Evolutionary conservation across 2,888 invertebrate genomes (phyloP).

Genomic region (Eulithis prunata): DNA sequence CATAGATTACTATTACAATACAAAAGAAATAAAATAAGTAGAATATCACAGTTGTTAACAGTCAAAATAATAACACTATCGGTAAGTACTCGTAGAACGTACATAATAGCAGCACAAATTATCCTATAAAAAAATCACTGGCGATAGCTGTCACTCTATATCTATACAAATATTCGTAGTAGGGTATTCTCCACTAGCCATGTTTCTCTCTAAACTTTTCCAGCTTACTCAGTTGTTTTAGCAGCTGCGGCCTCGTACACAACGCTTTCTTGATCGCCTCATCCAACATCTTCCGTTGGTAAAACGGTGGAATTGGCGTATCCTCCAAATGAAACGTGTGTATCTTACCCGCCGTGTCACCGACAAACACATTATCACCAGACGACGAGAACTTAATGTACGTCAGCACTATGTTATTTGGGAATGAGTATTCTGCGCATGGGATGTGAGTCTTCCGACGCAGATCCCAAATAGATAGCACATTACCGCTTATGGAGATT

Average conservation of each 20-base stretch:
- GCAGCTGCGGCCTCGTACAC: slow-evolving; percentile 85
- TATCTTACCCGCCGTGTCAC: slow-evolving; percentile 87
- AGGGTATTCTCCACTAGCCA: background rate
- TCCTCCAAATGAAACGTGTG: slow-evolving; percentile 89
- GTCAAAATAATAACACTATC: background rate
- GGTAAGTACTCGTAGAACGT: background rate
- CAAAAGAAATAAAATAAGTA: slow-evolving; percentile 13
- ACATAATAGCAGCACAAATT: background rate
- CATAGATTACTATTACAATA: slow-evolving; percentile 23
- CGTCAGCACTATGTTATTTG: slow-evolving; percentile 73
- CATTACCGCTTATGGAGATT: slow-evolving; percentile 86
- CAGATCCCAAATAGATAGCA: slow-evolving; percentile 91
- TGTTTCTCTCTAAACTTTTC: slow-evolving; percentile 58
- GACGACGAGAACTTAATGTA: slow-evolving; percentile 86
- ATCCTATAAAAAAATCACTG: background rate
- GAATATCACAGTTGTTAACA: slow-evolving; percentile 15
- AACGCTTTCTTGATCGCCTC: slow-evolving; percentile 86
- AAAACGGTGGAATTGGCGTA: slow-evolving; percentile 89
- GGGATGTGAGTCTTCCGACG: slow-evolving; percentile 89
- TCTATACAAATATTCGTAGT: background rate
- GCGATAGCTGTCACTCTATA: no score
- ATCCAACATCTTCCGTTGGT: slow-evolving; percentile 86
- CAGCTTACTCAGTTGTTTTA: slow-evolving; percentile 85
- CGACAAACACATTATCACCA: slow-evolving; percentile 88
- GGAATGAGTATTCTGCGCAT: slow-evolving; percentile 83